Percentiles rank a stretch among this genome's conserved stretches.
phyloP scores from a whole-genome alignment of 2,797 vertebrate genomes.

The Erithacus rubecula region DNA sequence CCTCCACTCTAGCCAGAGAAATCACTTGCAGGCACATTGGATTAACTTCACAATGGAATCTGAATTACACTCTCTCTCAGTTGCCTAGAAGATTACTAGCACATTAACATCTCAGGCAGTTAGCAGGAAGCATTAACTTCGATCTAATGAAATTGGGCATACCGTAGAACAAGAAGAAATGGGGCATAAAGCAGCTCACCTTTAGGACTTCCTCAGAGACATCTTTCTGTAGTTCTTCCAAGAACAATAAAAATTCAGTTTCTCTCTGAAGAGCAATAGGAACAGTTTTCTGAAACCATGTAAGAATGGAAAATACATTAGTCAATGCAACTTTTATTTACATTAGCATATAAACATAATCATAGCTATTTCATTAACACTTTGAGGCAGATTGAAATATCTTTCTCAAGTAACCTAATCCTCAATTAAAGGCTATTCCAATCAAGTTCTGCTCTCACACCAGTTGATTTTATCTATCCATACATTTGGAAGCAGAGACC shows the following conservation, averaged over 20 bases:
- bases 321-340: not conserved
- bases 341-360: not conserved
- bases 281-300: slow-evolving; percentile 66
- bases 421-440: not conserved
- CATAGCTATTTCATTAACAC: not conserved
- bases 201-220: slow-evolving; percentile 80
- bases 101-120: not conserved
- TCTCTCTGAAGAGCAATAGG: slow-evolving; percentile 76
- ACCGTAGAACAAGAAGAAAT: not conserved
- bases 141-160: not conserved
- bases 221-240: slow-evolving; percentile 86
- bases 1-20: not conserved
- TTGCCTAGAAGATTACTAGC: not conserved
- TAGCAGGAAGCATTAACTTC: not conserved
- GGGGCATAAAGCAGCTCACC: slow-evolving; percentile 69
- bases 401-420: not conserved
- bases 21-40: not conserved
- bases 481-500: not conserved
- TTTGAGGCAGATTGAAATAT: not conserved
- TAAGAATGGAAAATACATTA: not conserved
- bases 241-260: slow-evolving; percentile 89
- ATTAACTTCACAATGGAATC: not conserved
- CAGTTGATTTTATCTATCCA: not conserved
- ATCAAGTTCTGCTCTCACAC: not conserved
- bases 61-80: not conserved